Conservation (phyloP, 2,888 invertebrate genomes). For the Polydrusus tereticollis region DNA sequence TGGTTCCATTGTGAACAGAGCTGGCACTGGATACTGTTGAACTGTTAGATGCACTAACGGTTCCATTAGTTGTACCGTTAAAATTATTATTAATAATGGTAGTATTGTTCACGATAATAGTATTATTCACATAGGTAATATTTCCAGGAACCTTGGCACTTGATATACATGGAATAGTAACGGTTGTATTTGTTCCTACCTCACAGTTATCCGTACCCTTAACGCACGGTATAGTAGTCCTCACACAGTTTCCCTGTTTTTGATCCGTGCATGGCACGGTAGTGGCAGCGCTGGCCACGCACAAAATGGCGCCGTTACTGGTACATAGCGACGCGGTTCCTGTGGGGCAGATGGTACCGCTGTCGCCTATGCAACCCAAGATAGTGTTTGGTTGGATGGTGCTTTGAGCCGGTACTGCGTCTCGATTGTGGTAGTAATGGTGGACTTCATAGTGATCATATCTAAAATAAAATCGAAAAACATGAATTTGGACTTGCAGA, state of each 20-base stretch:
- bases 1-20: conserved; percentile 28
- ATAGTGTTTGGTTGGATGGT: conserved; percentile 62
- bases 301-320: conserved; percentile 64
- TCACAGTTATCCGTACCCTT: conserved; percentile 59
- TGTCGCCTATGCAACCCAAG: conserved; percentile 61
- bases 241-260: conserved; percentile 59
- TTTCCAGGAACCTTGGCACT: conserved; percentile 58
- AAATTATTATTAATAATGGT: conserved; percentile 43
- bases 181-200: conserved; percentile 54
- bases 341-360: conserved; percentile 61
- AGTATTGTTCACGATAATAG: conserved; percentile 49
- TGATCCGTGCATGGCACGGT: conserved; percentile 61
- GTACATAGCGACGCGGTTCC: conserved; percentile 64
- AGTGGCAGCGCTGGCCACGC: conserved; percentile 61
- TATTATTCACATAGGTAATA: conserved; percentile 57
- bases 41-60: conserved; percentile 13
- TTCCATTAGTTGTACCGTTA: conserved; percentile 28
- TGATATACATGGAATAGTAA: conserved; percentile 61
- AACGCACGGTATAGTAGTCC: conserved; percentile 60
- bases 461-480: conserved; percentile 24
- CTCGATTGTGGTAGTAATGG: conserved; percentile 63
- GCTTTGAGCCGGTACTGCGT: conserved; percentile 57
- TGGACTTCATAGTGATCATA: conserved; percentile 63
- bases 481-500: too few species aligned
- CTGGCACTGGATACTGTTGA: conserved; percentile 43